Evolutionary conservation across 2,797 vertebrate genomes (phyloP).

Genomic region (Dendrocincla fuliginosa): DNA sequence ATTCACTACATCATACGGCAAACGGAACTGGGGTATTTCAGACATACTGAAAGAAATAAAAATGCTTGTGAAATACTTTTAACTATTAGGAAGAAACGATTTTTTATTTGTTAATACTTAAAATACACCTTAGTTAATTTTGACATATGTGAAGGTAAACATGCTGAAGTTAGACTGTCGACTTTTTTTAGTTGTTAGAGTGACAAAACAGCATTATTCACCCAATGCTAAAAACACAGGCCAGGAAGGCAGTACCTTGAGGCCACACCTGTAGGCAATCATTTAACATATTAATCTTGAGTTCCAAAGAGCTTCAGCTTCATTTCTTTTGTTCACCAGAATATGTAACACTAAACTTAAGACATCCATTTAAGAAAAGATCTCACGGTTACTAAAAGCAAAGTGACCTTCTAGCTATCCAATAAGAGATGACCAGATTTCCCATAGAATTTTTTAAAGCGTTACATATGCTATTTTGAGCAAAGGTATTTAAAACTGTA

Average conservation of each 20-base stretch:
- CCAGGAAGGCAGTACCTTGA: background rate
- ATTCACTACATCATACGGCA: slow-evolving; percentile 89
- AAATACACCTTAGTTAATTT: background rate
- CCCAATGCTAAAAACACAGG: background rate
- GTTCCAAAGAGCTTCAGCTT: background rate
- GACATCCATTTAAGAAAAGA: background rate
- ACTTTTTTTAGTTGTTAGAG: background rate
- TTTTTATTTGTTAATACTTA: background rate
- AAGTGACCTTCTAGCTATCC: background rate
- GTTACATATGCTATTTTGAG: background rate
- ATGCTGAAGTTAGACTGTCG: background rate
- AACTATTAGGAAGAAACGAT: background rate
- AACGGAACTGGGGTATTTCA: slow-evolving; percentile 94
- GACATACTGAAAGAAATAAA: slow-evolving; percentile 78
- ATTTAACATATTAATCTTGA: background rate
- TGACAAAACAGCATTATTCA: background rate
- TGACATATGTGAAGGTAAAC: background rate
- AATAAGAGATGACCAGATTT: background rate
- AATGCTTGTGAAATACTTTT: background rate
- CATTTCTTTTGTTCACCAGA: background rate
- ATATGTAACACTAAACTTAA: background rate
- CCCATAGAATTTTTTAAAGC: background rate
- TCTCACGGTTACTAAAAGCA: background rate
- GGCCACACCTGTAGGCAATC: background rate
- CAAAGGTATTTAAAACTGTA: background rate